Evolutionary conservation across 1,140 invertebrate genomes (phyloP).

Genomic region (Brachionus calyciflorus): DNA sequence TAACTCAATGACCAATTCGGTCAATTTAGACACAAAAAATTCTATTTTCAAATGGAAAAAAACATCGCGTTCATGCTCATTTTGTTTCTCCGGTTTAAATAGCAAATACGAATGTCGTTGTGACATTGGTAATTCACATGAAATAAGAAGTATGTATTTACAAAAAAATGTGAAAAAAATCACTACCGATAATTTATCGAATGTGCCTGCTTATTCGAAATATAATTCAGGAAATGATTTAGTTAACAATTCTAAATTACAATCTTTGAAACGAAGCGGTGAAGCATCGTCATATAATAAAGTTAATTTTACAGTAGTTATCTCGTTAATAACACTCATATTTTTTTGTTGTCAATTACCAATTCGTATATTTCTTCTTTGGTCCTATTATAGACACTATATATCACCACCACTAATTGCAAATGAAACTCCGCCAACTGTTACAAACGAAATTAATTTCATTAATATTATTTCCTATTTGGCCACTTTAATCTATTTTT

Average conservation of each 20-base stretch:
- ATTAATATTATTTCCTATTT: slow-evolving; percentile 32
- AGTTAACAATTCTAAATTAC: background rate
- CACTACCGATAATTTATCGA: too few species aligned
- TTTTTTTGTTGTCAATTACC: slow-evolving; percentile 46
- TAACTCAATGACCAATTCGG: too few species aligned
- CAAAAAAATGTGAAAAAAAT: too few species aligned
- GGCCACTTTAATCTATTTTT: background rate
- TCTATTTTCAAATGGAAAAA: background rate
- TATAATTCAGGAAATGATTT: background rate
- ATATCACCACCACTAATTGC: background rate
- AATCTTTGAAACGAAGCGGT: background rate
- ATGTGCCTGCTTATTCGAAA: too few species aligned
- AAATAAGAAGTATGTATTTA: background rate
- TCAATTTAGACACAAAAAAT: background rate
- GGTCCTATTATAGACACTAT: slow-evolving; percentile 34
- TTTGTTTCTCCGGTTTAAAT: slow-evolving; percentile 13
- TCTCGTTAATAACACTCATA: slow-evolving; percentile 25
- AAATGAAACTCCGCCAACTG: background rate
- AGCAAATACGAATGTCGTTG: slow-evolving; percentile 32
- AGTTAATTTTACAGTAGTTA: slow-evolving; percentile 36
- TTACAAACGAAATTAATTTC: background rate
- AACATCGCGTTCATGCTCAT: slow-evolving; percentile 13
- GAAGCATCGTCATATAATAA: background rate
- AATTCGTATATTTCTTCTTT: slow-evolving; percentile 13
- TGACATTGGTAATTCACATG: background rate